A percentile compares a stretch with the other conserved stretches of the same genome.
phyloP scores from a whole-genome alignment of 2,797 vertebrate species.

The Echeneis naucrates region DNA sequence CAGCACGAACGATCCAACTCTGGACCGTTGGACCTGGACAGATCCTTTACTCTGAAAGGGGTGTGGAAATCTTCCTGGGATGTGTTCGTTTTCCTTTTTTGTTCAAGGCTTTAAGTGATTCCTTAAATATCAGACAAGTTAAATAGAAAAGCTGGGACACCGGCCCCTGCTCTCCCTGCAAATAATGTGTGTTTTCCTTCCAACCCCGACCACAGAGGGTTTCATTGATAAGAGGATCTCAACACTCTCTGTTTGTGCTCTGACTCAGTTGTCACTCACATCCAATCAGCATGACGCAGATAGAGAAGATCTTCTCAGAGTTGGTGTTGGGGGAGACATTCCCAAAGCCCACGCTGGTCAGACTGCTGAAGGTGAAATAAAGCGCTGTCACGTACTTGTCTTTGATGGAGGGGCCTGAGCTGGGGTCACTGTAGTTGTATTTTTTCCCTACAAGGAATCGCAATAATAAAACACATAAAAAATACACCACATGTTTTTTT shows the following conservation, averaged over 20 bases:
- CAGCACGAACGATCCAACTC: no score
- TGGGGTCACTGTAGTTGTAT: constrained; percentile 96
- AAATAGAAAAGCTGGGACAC: no score
- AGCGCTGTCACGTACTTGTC: constrained; percentile 99
- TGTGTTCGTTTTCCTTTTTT: no score
- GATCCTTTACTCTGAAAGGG: no score
- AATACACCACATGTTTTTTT: neutral
- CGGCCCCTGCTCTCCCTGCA: neutral
- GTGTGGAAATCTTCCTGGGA: no score
- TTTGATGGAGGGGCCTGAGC: constrained; percentile 97
- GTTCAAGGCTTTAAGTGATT: no score
- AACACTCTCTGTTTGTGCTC: constrained; percentile 1
- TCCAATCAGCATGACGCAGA: constrained; percentile 99
- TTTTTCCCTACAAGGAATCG: constrained; percentile 85
- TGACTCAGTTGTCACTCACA: constrained; percentile 87
- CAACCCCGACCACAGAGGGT: neutral
- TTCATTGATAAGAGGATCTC: constrained; percentile 5
- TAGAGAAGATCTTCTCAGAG: constrained; percentile 99
- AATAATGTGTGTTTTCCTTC: neutral
- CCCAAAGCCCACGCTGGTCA: constrained; percentile 99
- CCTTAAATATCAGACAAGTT: no score
- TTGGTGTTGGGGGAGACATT: constrained; percentile 99
- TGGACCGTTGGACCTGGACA: no score
- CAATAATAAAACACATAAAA: neutral
- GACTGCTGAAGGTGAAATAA: constrained; percentile 99